phyloP scores from a whole-genome alignment of 2,113 vertebrate genomes.

The Leptobrachium ailaonicum region DNA sequence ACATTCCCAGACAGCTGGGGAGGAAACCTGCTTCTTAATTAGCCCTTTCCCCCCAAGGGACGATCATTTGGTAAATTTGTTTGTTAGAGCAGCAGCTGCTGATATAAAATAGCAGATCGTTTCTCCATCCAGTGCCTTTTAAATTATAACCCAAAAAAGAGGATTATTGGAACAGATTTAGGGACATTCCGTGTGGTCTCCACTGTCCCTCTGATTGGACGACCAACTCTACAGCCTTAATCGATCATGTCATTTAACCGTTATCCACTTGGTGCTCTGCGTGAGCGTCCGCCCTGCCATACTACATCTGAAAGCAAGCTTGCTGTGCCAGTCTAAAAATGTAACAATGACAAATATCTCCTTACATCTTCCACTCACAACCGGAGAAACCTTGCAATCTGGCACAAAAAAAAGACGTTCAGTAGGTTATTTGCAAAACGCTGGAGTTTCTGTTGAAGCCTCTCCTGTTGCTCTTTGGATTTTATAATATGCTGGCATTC shows the following conservation, averaged over 20 bases:
- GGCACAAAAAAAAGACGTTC: too few relatives aligned
- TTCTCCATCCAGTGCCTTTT: slow-evolving; percentile 14
- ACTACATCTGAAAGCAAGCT: not conserved
- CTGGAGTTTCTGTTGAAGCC: too few relatives aligned
- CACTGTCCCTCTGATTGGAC: not conserved
- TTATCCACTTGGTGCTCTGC: not conserved
- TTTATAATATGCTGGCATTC: too few relatives aligned
- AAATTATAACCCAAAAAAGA: slow-evolving; percentile 1
- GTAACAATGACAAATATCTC: not conserved
- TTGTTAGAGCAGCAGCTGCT: slow-evolving; percentile 53
- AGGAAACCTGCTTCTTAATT: slow-evolving; percentile 63
- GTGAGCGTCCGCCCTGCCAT: not conserved
- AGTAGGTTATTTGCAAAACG: too few relatives aligned
- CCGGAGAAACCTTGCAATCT: too few relatives aligned
- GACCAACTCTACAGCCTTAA: slow-evolving; percentile 1
- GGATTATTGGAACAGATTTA: not conserved
- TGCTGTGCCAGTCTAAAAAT: not conserved
- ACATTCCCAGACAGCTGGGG: slow-evolving; percentile 58
- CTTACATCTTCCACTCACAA: too few relatives aligned
- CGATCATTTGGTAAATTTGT: slow-evolving; percentile 61
- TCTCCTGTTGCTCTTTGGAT: too few relatives aligned
- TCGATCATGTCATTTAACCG: not conserved
- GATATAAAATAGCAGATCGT: slow-evolving; percentile 52
- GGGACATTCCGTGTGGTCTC: not conserved
- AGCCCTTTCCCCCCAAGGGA: slow-evolving; percentile 56